Evolutionary conservation across 2,113 vertebrate genomes (phyloP).

Genomic region (Paedocypris sp.): DNA sequence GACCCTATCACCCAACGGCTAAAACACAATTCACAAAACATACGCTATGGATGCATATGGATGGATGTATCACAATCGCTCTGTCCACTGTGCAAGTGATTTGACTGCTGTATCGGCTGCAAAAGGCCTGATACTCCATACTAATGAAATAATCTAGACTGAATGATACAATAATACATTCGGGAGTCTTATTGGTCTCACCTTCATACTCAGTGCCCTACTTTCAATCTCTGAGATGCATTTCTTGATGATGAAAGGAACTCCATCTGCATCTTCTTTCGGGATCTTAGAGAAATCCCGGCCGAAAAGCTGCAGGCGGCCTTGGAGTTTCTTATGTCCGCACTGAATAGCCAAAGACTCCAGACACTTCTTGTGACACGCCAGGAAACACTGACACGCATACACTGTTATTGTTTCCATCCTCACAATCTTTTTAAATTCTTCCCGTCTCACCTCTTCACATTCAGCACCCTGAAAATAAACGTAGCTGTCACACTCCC

Average conservation of each 20-base stretch:
- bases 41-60: no score
- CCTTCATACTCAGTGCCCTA: constrained; percentile 83
- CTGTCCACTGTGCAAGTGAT: no score
- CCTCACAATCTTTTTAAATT: no score
- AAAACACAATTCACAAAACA: no score
- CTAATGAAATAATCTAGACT: no score
- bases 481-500: constrained; percentile 93
- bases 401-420: background rate
- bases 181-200: no score
- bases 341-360: constrained; percentile 93
- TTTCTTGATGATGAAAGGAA: constrained; percentile 89
- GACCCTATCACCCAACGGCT: no score
- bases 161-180: no score
- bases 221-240: constrained; percentile 84
- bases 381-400: constrained; percentile 75
- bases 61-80: no score
- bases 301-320: constrained; percentile 85
- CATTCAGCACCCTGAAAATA: constrained; percentile 96
- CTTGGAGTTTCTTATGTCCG: constrained; percentile 88
- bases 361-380: constrained; percentile 94
- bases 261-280: constrained; percentile 51
- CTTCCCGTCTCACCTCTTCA: constrained; percentile 78
- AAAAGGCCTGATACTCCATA: no score
- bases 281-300: constrained; percentile 71
- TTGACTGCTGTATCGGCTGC: no score